Conservation (phyloP, 2,797 vertebrate genomes). For the Momotus momota region DNA sequence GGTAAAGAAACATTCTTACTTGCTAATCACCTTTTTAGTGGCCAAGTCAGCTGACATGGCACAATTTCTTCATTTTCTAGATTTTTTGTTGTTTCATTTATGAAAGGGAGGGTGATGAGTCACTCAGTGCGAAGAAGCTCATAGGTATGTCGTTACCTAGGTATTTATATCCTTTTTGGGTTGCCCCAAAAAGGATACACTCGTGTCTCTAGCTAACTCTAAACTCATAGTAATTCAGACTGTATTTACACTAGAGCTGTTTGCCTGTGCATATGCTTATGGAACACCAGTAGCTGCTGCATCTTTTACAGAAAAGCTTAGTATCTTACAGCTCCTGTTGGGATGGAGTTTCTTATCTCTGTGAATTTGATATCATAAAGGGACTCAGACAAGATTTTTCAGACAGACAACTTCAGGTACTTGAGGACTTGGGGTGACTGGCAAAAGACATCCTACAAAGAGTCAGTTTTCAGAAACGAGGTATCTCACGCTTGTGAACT, state of each 20-base stretch:
- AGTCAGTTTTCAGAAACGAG: background rate
- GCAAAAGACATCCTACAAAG: background rate
- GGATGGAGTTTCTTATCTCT: background rate
- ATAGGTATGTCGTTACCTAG: slow-evolving; percentile 1
- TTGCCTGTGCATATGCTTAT: background rate
- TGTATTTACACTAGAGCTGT: background rate
- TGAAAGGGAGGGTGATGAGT: slow-evolving; percentile 46
- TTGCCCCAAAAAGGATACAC: background rate
- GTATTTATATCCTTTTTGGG: background rate
- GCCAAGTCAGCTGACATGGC: background rate
- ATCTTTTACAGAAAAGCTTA: background rate
- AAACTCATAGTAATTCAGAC: background rate
- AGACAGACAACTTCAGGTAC: background rate
- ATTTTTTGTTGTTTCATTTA: slow-evolving; percentile 33
- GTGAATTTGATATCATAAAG: background rate
- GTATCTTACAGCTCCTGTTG: background rate
- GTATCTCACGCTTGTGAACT: background rate
- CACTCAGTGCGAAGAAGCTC: background rate
- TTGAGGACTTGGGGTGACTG: background rate
- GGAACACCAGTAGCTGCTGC: background rate
- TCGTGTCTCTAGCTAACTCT: background rate
- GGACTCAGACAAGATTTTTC: background rate
- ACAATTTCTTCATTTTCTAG: slow-evolving; percentile 30
- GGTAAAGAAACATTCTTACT: background rate
- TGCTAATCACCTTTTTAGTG: background rate